phyloP scores from a whole-genome alignment of 1,140 invertebrate species.

The Hylaeus anthracinus region DNA sequence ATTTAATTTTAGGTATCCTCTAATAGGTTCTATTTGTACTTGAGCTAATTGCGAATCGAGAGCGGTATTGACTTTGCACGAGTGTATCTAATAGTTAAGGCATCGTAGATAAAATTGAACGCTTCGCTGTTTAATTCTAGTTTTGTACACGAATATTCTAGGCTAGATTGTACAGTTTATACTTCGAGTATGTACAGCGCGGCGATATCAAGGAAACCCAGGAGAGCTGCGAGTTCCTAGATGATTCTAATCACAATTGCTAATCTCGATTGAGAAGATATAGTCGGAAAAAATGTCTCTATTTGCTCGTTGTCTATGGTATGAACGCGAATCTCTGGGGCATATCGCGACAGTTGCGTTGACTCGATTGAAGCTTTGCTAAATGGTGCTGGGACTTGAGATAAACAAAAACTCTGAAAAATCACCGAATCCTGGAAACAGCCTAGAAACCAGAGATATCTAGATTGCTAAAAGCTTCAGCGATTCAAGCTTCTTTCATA shows the following conservation, averaged over 20 bases:
- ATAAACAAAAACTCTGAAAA: neutral
- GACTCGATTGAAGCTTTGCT: neutral
- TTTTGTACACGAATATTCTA: too few species aligned
- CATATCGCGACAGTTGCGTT: neutral
- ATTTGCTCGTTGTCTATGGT: neutral
- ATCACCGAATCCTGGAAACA: too few species aligned
- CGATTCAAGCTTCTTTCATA: neutral
- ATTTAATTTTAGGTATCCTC: neutral
- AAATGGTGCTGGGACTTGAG: neutral
- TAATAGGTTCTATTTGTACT: too few species aligned
- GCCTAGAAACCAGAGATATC: too few species aligned
- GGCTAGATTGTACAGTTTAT: too few species aligned
- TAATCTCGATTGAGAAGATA: neutral
- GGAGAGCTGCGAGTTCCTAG: neutral
- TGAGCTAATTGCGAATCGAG: too few species aligned
- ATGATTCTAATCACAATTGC: neutral
- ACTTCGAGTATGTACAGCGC: neutral
- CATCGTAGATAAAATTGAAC: too few species aligned
- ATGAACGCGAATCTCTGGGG: neutral
- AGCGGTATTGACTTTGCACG: too few species aligned
- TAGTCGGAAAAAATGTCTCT: neutral
- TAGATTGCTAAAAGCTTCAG: too few species aligned
- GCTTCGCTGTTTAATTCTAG: neutral
- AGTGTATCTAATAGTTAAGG: too few species aligned
- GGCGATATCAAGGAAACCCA: slow-evolving; percentile 12